Base-by-base conservation (phyloP, 2,113 vertebrate species). In the Saccopteryx bilineata region DNA sequence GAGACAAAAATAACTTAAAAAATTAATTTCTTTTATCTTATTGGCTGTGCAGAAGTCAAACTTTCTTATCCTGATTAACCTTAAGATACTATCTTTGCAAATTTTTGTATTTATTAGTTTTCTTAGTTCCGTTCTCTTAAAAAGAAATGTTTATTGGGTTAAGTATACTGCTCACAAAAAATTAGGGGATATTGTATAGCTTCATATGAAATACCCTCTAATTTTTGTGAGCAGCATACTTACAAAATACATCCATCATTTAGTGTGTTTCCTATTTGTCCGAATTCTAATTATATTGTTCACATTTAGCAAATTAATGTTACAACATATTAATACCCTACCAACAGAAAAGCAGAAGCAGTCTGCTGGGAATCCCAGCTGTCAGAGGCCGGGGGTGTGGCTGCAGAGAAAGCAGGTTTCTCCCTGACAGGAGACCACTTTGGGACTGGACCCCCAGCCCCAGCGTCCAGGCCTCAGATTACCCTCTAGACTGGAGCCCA, bases 11-110 rank as follows among this genome's bases (percentile, higher is more conserved):
- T 71, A 91, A 93, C 48, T 92, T 72, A 17, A 68, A 79, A 83
- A 75, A 58, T 74, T 88, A 71, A 82, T n/a, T 82, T 66, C 14
- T 88, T 82, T 96, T 93, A 94, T 83, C 86, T 81, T 50, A 81
- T 54, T 85, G 71, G 58, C 87, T 83, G 11, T 63, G 0, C 28
- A 93, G 74, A 96, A 79, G 74, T 69, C 71, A 81, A 95, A 60
- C 19, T n/a, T 83, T 78, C 61, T 52, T 90, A 21, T 97, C 90
- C 18, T 94, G 81, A 87, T 48, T 91, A 58, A 80, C 48, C 23
- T 87, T 82, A 72, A 87, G 28, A 74, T 90, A 19, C 21, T 86
- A 50, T 24, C 17, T 80, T 65, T 78, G 74, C 26, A 79, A 26
- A 60, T 19, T 75, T 96, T 89, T 89, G 18, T 31, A 56, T 60